Evolutionary conservation across 2,888 invertebrate genomes (phyloP).

Genomic region (Drosophila koepferae): DNA sequence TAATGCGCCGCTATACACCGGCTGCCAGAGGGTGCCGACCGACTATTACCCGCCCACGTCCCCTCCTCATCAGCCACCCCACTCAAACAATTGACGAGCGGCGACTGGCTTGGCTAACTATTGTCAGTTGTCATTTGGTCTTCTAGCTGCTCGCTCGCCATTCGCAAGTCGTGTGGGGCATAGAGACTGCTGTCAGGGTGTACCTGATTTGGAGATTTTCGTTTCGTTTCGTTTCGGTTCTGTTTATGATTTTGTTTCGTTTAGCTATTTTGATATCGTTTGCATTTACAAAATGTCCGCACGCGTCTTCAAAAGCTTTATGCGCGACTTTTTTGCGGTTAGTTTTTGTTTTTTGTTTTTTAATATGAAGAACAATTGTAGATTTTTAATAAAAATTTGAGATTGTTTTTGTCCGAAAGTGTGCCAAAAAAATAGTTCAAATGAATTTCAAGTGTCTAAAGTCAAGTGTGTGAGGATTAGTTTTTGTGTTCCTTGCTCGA

Average conservation of each 20-base stretch:
- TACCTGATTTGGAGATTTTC: conserved; percentile 25
- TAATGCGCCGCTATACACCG: conserved; percentile 31
- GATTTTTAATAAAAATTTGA: conserved; percentile 29
- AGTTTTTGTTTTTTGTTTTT: conserved; percentile 41
- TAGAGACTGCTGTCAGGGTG: conserved; percentile 18
- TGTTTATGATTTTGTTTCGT: neutral
- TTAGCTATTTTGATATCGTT: neutral
- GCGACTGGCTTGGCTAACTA: conserved; percentile 52
- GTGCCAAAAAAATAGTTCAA: conserved; percentile 32
- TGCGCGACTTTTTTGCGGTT: conserved; percentile 84
- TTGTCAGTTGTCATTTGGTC: conserved; percentile 76
- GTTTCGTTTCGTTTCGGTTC: neutral
- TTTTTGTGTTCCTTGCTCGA: neutral
- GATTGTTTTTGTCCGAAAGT: conserved; percentile 17
- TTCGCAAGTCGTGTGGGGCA: conserved; percentile 18
- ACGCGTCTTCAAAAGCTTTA: conserved; percentile 81
- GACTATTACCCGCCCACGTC: neutral
- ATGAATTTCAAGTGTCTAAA: conserved; percentile 1
- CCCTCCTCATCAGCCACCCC: conserved; percentile 7
- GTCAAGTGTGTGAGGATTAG: neutral
- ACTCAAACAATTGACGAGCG: conserved; percentile 38
- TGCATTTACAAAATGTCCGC: conserved; percentile 75
- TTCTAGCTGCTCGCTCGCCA: conserved; percentile 54
- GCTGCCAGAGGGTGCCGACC: conserved; percentile 25
- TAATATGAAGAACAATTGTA: neutral